A percentile compares a stretch with the other conserved stretches of the same genome.
phyloP scores from a whole-genome alignment of 92 coral and sea anemone genomes.

The Desmophyllum pertusum region DNA sequence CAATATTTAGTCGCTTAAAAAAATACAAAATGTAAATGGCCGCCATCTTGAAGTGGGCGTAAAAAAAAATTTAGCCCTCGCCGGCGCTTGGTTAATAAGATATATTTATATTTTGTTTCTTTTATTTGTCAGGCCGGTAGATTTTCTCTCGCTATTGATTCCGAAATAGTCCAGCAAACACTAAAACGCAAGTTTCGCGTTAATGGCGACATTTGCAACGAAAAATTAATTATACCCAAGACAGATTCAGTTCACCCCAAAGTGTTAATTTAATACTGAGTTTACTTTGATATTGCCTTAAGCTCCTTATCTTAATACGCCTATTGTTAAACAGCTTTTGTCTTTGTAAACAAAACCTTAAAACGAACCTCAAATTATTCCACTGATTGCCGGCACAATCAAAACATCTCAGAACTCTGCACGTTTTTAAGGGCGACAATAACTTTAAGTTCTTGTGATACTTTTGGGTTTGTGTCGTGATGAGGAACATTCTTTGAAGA shows the following conservation, averaged over 20 bases:
- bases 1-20: no score
- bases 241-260: neutral
- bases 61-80: no score
- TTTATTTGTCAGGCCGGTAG: no score
- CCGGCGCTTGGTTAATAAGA: no score
- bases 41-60: no score
- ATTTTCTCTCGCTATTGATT: no score
- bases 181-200: neutral
- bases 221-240: neutral
- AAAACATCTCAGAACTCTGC: neutral
- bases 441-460: neutral
- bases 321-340: constrained; percentile 28
- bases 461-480: neutral
- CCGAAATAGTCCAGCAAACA: neutral
- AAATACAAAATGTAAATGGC: no score
- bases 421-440: neutral
- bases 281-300: neutral
- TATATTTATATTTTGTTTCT: no score
- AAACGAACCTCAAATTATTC: constrained; percentile 21
- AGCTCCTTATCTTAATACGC: constrained; percentile 9
- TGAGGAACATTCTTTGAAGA: neutral
- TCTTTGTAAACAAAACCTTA: constrained; percentile 22
- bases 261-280: neutral
- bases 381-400: neutral
- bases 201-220: neutral